Conservation (phyloP, 2,888 invertebrate species). For the Junonia oenone region DNA sequence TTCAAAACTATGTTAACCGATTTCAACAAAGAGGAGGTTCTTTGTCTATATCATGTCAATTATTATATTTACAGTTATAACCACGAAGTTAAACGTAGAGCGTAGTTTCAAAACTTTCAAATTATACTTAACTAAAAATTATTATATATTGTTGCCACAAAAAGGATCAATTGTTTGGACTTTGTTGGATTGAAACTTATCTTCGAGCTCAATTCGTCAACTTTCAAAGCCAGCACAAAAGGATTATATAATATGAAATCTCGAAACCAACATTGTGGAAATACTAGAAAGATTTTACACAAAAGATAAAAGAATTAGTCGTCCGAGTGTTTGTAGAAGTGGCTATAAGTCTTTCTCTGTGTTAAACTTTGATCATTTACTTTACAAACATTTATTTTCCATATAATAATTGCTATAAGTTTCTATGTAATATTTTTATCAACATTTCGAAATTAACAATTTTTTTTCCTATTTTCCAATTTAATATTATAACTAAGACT, state of each 20-base stretch:
- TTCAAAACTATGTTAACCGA: too few species aligned
- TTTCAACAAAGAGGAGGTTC: too few species aligned
- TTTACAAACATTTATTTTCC: not conserved
- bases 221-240: constrained; percentile 15
- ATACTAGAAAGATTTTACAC: constrained; percentile 15
- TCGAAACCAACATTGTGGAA: constrained; percentile 10
- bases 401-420: not conserved
- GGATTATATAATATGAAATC: constrained; percentile 21
- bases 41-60: too few species aligned
- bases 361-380: constrained; percentile 6
- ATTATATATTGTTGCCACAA: not conserved
- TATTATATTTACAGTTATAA: too few species aligned
- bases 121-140: not conserved
- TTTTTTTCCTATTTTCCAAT: too few species aligned
- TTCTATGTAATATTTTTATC: not conserved
- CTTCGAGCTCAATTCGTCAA: constrained; percentile 19
- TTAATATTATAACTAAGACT: too few species aligned
- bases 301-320: constrained; percentile 21
- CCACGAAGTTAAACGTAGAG: too few species aligned
- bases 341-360: constrained; percentile 1
- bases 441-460: not conserved
- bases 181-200: constrained; percentile 13
- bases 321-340: constrained; percentile 8
- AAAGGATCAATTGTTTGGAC: constrained; percentile 6
- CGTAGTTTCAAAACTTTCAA: not conserved